These are phyloP conservation scores for Cardinalis cardinalis DNA, from an alignment of 2,113 vertebrate genomes.

Conservation along the genomic window DNA sequence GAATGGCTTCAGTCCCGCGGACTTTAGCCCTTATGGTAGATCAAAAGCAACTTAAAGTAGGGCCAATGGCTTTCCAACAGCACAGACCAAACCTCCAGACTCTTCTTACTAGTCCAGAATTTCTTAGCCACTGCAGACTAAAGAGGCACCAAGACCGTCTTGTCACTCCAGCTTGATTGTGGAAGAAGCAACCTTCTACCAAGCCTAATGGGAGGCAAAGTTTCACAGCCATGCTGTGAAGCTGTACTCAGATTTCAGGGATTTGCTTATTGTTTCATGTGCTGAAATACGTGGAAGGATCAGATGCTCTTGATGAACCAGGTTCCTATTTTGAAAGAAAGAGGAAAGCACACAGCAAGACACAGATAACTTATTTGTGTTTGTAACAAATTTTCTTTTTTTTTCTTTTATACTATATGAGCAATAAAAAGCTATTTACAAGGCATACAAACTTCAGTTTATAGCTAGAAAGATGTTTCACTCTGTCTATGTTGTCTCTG, in stretches of 20 bases:
- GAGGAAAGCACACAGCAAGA: slow-evolving; percentile 29
- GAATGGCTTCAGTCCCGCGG: background rate
- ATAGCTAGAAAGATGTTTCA: slow-evolving; percentile 42
- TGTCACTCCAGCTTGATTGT: background rate
- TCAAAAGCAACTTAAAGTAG: slow-evolving; percentile 8
- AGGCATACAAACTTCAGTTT: slow-evolving; percentile 24
- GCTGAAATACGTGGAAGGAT: background rate
- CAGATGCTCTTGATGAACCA: background rate
- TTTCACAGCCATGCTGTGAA: background rate
- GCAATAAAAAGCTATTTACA: slow-evolving; percentile 52
- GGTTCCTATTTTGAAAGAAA: slow-evolving; percentile 52
- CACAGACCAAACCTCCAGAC: background rate
- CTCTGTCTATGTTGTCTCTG: slow-evolving; percentile 41
- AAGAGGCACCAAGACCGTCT: background rate
- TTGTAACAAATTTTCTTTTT: background rate
- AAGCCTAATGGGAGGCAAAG: background rate
- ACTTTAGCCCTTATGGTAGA: background rate
- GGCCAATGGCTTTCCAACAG: background rate
- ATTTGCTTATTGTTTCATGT: background rate
- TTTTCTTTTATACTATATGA: background rate
- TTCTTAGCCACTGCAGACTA: background rate
- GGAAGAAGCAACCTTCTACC: background rate
- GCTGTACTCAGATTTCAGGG: background rate
- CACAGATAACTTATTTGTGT: slow-evolving; percentile 39
- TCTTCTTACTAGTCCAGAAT: background rate